Evolutionary conservation across 2,113 vertebrate genomes (phyloP).

Genomic region (Oenanthe oenanthe): DNA sequence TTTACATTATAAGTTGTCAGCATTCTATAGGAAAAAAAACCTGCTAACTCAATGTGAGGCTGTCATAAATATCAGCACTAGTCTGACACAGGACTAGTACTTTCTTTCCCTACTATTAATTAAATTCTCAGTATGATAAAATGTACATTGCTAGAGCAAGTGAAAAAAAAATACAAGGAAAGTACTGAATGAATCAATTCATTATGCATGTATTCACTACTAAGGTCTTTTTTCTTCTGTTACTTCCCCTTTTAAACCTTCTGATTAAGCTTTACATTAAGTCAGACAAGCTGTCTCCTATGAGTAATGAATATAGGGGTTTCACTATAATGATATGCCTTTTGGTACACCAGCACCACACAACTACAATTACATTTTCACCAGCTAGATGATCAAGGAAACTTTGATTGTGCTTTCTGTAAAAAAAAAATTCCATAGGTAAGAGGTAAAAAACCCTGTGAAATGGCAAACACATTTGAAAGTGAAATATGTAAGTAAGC

Average conservation of each 20-base stretch:
- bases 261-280: slow-evolving; percentile 1
- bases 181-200: not conserved
- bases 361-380: not conserved
- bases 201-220: slow-evolving; percentile 13
- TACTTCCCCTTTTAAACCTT: not conserved
- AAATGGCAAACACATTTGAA: not conserved
- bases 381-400: not conserved
- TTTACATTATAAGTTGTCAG: not conserved
- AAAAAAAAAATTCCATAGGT: not conserved
- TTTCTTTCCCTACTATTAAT: not conserved
- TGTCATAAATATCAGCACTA: not conserved
- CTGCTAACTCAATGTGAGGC: not conserved
- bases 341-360: not conserved
- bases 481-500: not conserved
- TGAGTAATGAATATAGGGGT: not conserved
- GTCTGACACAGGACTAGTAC: not conserved
- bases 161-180: not conserved
- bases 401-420: not conserved
- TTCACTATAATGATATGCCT: not conserved
- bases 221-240: slow-evolving; percentile 6
- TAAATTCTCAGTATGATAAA: not conserved
- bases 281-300: slow-evolving; percentile 30
- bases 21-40: not conserved
- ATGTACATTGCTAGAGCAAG: not conserved
- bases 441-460: not conserved